Base-by-base conservation (phyloP, 2,113 vertebrate genomes). In the Cavia aperea region DNA sequence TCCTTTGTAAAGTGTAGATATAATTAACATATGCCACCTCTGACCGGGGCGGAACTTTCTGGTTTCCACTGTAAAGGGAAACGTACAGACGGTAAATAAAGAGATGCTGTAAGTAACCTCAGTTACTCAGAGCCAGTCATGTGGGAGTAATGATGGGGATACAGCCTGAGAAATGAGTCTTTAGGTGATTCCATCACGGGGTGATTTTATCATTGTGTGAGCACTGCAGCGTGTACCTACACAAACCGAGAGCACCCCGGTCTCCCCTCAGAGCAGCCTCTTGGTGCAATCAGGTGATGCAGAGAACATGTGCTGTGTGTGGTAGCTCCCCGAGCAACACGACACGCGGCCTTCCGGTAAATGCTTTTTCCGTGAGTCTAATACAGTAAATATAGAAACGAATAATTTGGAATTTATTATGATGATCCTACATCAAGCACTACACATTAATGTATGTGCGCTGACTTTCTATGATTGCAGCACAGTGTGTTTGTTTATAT, bases 21-120 rank as follows among this genome's bases (percentile, higher is more conserved):
- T 29, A 33, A 77, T 70, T 46, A 63, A n/a, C 8, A 29, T 29
- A 29, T 7, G 31, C 33, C 43, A 13, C 33, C n/a, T 75, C 56
- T 77, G 26, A 60, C 39, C 19, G 7, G 66, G 84, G 77, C 18
- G 68, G 68, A 94, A 63, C 23, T 65, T 83, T 13, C 46, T 62
- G 70, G 29, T 78, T 92, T 91, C 49, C 46, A 31, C 86, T 88
- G 86, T n/a, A 79, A 63, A 94, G 75, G 86, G 65, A 78, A 88
- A 89, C 36, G 78, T 39, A 72, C 2, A 2, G 43, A 65, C 58
- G 51, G 19, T 21, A 7, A 33, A 83, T 26, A 86, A 79, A n/a
- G n/a, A 77, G 72, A 66, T 43, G 10, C 39, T 46, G 19, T 8
- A 77, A 73, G 21, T 31, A 43, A 70, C 56, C 60, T 58, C 33